Evolutionary conservation across 2,113 vertebrate genomes (phyloP).

Genomic region (Ellobius talpinus): DNA sequence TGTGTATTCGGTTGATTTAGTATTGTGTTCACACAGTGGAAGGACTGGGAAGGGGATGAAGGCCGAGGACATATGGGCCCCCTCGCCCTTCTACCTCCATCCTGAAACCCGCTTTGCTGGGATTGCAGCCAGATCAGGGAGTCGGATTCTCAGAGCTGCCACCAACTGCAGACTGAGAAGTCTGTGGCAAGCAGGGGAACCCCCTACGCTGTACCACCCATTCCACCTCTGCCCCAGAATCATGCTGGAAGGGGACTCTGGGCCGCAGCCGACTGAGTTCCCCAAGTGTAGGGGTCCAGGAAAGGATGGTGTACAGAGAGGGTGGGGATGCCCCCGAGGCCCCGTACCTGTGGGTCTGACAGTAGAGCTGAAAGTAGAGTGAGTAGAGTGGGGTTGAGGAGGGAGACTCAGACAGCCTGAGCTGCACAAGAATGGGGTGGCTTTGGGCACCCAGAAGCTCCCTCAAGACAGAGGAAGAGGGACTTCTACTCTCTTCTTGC

Average conservation of each 20-base stretch:
- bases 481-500: accelerated
- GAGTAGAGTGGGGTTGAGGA: accelerated
- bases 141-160: accelerated
- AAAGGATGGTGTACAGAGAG: accelerated
- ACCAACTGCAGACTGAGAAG: accelerated
- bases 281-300: accelerated
- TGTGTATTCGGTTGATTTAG: not conserved
- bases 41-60: accelerated
- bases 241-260: not conserved
- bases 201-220: accelerated
- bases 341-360: not conserved
- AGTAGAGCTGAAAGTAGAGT: accelerated
- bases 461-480: too few relatives aligned
- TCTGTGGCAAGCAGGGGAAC: too few relatives aligned
- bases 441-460: not conserved
- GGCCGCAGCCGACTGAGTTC: not conserved
- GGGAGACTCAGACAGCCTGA: not conserved
- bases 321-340: accelerated
- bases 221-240: not conserved
- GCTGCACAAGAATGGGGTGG: accelerated
- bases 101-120: accelerated
- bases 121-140: accelerated
- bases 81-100: not conserved
- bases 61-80: not conserved
- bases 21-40: too few relatives aligned